Percentiles rank a stretch among this genome's conserved stretches.
Conservation (phyloP, 2,888 invertebrate species). For the Ectemnius continuus region DNA sequence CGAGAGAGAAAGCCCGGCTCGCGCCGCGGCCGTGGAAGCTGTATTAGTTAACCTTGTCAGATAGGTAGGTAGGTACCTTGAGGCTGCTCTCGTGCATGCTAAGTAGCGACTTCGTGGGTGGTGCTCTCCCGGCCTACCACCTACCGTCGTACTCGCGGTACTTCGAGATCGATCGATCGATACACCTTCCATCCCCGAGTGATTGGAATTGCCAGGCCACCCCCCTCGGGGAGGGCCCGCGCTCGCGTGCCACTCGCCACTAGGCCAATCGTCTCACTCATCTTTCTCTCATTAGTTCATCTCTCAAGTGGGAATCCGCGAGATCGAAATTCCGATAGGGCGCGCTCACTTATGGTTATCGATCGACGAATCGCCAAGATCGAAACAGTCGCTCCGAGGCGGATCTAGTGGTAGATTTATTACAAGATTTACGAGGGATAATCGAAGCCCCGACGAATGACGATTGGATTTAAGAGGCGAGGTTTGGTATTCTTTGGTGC, state of each 20-base stretch:
- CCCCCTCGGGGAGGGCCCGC: conserved; percentile 37
- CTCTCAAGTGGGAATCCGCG: too few relatives aligned
- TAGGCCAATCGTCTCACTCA: background rate
- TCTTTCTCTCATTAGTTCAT: conserved; percentile 4
- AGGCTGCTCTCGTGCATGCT: conserved; percentile 70
- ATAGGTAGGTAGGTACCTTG: conserved; percentile 68
- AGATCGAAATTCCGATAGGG: too few relatives aligned
- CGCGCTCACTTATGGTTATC: background rate
- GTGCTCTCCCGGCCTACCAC: conserved; percentile 59
- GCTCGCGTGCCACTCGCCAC: background rate
- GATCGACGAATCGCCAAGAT: background rate
- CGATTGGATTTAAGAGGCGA: background rate
- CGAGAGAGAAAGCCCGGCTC: conserved; percentile 15
- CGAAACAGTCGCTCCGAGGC: background rate
- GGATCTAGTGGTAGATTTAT: conserved; percentile 1
- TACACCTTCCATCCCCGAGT: conserved; percentile 54
- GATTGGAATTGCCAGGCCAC: conserved; percentile 49
- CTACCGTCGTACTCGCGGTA: conserved; percentile 61
- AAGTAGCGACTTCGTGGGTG: conserved; percentile 75
- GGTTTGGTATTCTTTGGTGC: too few relatives aligned
- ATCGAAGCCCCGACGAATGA: background rate
- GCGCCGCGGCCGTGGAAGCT: conserved; percentile 60
- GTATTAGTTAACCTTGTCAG: conserved; percentile 76
- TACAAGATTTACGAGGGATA: background rate
- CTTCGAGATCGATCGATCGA: conserved; percentile 65